Evolutionary conservation across 2,797 vertebrate genomes (phyloP), one percentile per base, ranked within the genome.

Genomic region (Lophius americanus): DNA sequence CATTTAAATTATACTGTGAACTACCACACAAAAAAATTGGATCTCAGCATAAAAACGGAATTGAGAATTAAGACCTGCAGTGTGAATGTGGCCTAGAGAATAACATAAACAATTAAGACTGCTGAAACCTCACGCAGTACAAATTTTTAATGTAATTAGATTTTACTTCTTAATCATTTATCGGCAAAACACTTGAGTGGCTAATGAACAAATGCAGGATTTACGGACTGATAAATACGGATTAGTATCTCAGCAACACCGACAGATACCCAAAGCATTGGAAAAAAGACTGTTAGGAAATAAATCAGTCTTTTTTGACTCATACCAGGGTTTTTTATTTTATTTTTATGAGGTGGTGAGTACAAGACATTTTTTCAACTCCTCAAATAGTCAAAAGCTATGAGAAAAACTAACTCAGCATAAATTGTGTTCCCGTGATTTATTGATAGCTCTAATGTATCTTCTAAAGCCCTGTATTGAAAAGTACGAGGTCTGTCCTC

Each of bases 371-470:
- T 61, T 70, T 73, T 62, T 47, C 51, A 68, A 41, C 23, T 13
- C 13, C 68, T 57, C 13, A 41, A 54, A 55, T 14, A 1, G 12
- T 58, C 3, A 38, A 6, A 7, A 4, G 5, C 52, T 33, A 10
- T 13, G 8, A 37, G n/a, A 51, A 67, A 67, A 41, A 41, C 8
- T 49, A 12, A 52, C 2, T 7, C 1, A 46, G 52, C 9, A 5
- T 9, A 4, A 51, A n/a, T 3, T 5, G 13, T 10, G 3, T 58
- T n/a, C n/a, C n/a, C n/a, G n/a, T n/a, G 44, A 82, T 81, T 87
- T 83, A 78, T 85, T 83, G 50, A 85, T 78, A 54, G 42, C 51
- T 37, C 56, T 81, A 74, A 83, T 78, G 84, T 70, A 74, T 6
- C 53, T 72, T 74, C n/a, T n/a, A n/a, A n/a, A 42, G 41, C 1